Evolutionary conservation across 2,113 vertebrate species (phyloP), one percentile per base, ranked within the genome.

Genomic region (Suricata suricatta): DNA sequence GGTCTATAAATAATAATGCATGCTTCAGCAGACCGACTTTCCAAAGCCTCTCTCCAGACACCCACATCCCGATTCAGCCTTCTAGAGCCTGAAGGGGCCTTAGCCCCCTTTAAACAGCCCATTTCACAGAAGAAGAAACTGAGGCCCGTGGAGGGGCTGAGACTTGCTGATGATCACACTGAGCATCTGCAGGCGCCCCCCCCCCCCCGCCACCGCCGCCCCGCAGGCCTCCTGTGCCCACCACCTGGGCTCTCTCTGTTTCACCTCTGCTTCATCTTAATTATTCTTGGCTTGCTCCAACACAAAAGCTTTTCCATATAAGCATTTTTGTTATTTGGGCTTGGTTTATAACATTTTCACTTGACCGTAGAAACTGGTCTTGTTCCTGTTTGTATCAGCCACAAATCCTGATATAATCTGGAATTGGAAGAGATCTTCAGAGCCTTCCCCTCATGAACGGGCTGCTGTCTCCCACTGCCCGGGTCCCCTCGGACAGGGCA

Each of bases 1-100:
- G 84, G 91, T 35, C 96, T 95, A 69, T 94, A 96, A 97, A 95
- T 96, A 92, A 94, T 27, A 81, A 35, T n/a, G 84, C 80, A 21
- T 0, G 66, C 88, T 33, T 88, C 72, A 54, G 81, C 54, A 33
- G 90, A 64, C 25, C 0, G 0, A 13, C 23, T 21, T 71, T 35
- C 44, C 79, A 27, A 15, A 76, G 63, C 68, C 77, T 64, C 47
- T 69, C 81, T 64, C n/a, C 38, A 69, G 35, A 60, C 33, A 47
- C 54, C 41, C n/a, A 35, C 85, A 9, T 0, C 1, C 10, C 35
- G 66, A 47, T 21, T 64, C 72, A 74, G 90, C 13, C 52, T 69
- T 19, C 16, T 13, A 66, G 69, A 71, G 38, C 64, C 64, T 7
- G 15, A 47, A 57, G 27, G 64, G 41, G 35, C 3, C 54, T 66